Evolutionary conservation across 2,888 invertebrate genomes (phyloP).

Genomic region (Taphrorychus bicolor): DNA sequence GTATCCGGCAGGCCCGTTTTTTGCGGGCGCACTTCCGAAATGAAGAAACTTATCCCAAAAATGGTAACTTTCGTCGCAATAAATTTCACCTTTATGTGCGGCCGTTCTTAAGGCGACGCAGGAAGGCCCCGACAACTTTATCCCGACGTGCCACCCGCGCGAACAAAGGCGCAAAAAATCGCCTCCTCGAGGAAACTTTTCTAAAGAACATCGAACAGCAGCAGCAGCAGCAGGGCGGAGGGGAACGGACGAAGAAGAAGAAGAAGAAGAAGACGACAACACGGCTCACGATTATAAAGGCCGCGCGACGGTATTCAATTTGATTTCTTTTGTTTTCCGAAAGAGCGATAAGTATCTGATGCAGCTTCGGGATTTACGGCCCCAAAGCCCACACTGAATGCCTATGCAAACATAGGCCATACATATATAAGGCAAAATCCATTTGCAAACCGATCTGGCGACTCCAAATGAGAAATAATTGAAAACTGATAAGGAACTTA

Average conservation of each 20-base stretch:
- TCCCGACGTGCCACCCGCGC: constrained; percentile 23
- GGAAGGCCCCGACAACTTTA: neutral
- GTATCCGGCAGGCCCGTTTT: neutral
- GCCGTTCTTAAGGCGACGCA: neutral
- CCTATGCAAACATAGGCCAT: neutral
- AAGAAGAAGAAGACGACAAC: constrained; percentile 30
- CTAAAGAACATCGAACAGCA: neutral
- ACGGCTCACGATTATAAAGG: constrained; percentile 46
- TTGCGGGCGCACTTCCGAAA: neutral
- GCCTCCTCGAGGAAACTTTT: constrained; percentile 9
- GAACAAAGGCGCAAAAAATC: constrained; percentile 25
- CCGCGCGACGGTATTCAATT: constrained; percentile 50
- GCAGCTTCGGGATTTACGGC: constrained; percentile 52
- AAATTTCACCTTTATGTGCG: neutral
- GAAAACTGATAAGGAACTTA: no score
- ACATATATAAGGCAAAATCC: no score
- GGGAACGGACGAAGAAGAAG: constrained; percentile 4
- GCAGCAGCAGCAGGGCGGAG: no score
- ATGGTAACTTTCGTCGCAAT: neutral
- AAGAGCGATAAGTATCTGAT: constrained; percentile 53
- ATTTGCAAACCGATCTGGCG: no score
- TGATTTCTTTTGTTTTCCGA: constrained; percentile 54
- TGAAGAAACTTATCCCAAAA: neutral
- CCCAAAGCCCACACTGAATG: neutral
- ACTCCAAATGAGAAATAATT: no score